phyloP scores from a whole-genome alignment of 2,888 invertebrate species.

The Spodoptera exigua region DNA sequence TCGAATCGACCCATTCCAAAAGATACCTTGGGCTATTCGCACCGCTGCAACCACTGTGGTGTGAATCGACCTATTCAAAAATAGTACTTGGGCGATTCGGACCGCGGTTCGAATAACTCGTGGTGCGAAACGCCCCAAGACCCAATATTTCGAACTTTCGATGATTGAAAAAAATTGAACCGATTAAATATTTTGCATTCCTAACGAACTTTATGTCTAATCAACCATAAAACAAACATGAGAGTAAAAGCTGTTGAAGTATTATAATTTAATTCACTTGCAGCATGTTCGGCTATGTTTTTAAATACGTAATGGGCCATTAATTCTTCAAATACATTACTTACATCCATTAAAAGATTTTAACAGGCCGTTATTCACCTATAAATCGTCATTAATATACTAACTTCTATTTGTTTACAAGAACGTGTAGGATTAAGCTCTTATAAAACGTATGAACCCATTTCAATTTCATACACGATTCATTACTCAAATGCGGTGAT shows the following conservation, averaged over 20 bases:
- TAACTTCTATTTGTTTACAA: constrained; percentile 52
- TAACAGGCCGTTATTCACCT: constrained; percentile 21
- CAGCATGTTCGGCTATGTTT: constrained; percentile 15
- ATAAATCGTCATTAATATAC: constrained; percentile 42
- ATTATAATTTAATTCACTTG: constrained; percentile 2
- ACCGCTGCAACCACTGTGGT: too few relatives aligned
- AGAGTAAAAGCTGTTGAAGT: constrained; percentile 2
- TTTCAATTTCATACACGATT: constrained; percentile 77
- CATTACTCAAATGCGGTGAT: constrained; percentile 72
- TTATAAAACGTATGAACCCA: constrained; percentile 55
- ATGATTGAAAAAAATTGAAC: too few relatives aligned
- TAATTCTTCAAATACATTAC: constrained; percentile 27
- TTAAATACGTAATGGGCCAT: constrained; percentile 22
- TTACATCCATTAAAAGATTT: constrained; percentile 18
- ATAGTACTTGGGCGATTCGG: too few relatives aligned
- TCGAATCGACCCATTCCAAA: too few relatives aligned
- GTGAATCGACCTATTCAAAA: too few relatives aligned
- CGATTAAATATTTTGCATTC: neutral
- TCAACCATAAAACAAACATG: neutral
- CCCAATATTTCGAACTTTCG: too few relatives aligned
- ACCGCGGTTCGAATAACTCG: too few relatives aligned
- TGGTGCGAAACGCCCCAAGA: too few relatives aligned
- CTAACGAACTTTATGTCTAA: neutral
- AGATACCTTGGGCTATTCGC: too few relatives aligned
- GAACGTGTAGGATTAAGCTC: constrained; percentile 44